Evolutionary conservation across 2,797 vertebrate species (phyloP).

Genomic region (Alosa sapidissima): DNA sequence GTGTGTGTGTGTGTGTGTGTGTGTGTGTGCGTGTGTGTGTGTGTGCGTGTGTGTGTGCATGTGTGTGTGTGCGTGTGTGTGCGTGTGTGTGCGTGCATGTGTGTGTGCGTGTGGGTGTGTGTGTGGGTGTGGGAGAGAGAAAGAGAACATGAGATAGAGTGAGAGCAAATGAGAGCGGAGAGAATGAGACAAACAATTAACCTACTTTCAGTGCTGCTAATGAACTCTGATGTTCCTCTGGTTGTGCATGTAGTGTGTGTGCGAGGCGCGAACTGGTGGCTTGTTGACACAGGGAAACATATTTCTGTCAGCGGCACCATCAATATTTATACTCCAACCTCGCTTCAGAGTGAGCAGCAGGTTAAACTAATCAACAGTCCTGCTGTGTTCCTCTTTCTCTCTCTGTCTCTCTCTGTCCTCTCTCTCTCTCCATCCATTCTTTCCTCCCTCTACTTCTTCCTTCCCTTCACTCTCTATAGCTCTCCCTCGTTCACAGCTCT

Average conservation of each 20-base stretch:
- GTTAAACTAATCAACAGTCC: slow-evolving; percentile 67
- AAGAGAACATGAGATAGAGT: neutral
- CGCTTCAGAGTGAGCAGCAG: slow-evolving; percentile 58
- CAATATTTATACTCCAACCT: slow-evolving; percentile 69
- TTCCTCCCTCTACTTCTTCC: neutral
- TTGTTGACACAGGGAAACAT: slow-evolving; percentile 66
- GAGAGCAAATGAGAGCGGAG: slow-evolving; percentile 23
- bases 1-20: neutral
- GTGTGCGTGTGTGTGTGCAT: neutral
- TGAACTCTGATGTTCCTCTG: slow-evolving; percentile 44
- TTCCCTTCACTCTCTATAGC: neutral
- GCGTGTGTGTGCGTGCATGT: neutral
- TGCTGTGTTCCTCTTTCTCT: slow-evolving; percentile 26
- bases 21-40: neutral
- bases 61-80: neutral
- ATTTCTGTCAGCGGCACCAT: slow-evolving; percentile 69
- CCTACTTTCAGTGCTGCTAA: neutral
- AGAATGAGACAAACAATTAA: slow-evolving; percentile 7
- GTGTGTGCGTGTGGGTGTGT: neutral
- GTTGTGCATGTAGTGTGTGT: slow-evolving; percentile 54
- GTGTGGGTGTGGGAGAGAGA: neutral
- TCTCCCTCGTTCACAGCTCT: neutral
- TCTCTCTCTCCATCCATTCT: neutral
- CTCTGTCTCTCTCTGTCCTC: neutral
- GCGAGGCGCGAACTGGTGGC: slow-evolving; percentile 46